Percentiles rank a stretch among this genome's conserved stretches.
Evolutionary conservation across 2,113 vertebrate species (phyloP).

Genomic region (Malurus elegans): DNA sequence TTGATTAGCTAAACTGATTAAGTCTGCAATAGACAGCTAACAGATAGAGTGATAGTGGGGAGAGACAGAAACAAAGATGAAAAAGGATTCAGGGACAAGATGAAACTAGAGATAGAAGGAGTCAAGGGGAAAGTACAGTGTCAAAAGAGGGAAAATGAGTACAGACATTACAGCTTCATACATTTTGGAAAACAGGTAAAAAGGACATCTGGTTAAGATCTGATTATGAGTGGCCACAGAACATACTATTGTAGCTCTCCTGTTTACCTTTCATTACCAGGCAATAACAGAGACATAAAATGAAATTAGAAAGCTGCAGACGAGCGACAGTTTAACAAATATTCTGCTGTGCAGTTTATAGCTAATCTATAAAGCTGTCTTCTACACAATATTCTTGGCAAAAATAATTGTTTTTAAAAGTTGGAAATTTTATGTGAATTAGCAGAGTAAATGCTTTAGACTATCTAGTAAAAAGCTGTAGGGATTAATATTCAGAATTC

Average conservation of each 20-base stretch:
- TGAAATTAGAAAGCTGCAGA: slow-evolving; percentile 34
- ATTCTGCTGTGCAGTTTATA: background rate
- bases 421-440: slow-evolving; percentile 17
- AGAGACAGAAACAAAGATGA: slow-evolving; percentile 17
- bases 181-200: background rate
- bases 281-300: slow-evolving; percentile 12
- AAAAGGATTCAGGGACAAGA: slow-evolving; percentile 8
- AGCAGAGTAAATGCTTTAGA: background rate
- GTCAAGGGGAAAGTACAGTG: background rate
- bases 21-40: background rate
- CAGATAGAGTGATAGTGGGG: background rate
- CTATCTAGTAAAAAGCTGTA: background rate
- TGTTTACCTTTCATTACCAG: slow-evolving; percentile 47
- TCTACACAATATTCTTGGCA: background rate
- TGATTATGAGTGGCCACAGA: background rate
- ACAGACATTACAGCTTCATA: background rate
- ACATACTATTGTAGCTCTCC: background rate
- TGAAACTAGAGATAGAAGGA: background rate
- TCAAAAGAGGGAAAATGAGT: background rate
- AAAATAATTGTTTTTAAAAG: slow-evolving; percentile 22
- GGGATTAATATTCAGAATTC: slow-evolving; percentile 15
- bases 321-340: slow-evolving; percentile 7
- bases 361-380: slow-evolving; percentile 37
- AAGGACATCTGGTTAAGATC: background rate
- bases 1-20: slow-evolving; percentile 40